A percentile compares a stretch with the other conserved stretches of the same genome.
These are phyloP conservation scores for Drosophila aldrichi DNA, from an alignment of 2,888 invertebrate species.

Conservation along the genomic window DNA sequence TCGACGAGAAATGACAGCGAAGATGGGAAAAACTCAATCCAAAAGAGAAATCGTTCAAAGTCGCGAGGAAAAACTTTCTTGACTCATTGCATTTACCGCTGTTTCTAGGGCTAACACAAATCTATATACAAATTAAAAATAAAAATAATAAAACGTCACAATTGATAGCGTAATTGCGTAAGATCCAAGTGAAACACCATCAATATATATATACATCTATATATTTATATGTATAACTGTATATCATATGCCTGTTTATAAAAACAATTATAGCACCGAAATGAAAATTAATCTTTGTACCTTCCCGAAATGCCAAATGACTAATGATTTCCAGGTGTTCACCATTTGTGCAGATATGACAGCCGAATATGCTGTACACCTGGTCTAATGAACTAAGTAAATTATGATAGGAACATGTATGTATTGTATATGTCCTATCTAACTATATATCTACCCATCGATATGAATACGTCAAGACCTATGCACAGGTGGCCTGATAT, in stretches of 20 bases:
- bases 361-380: slow-evolving; percentile 52
- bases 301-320: slow-evolving; percentile 43
- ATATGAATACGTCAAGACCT: slow-evolving; percentile 9
- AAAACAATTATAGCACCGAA: slow-evolving; percentile 21
- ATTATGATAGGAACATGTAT: slow-evolving; percentile 35
- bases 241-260: not conserved
- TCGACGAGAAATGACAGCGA: slow-evolving; percentile 2
- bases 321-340: slow-evolving; percentile 59
- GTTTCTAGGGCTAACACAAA: slow-evolving; percentile 14
- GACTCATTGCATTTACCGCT: slow-evolving; percentile 20
- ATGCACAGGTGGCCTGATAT: slow-evolving; percentile 45
- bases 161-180: slow-evolving; percentile 31
- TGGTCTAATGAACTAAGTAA: slow-evolving; percentile 44
- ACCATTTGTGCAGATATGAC: slow-evolving; percentile 25
- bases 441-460: slow-evolving; percentile 26
- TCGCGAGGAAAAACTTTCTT: slow-evolving; percentile 1
- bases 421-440: slow-evolving; percentile 12
- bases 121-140: not conserved
- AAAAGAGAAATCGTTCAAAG: slow-evolving; percentile 13
- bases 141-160: slow-evolving; percentile 27
- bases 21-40: slow-evolving; percentile 1
- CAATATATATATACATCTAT: not conserved
- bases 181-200: slow-evolving; percentile 16
- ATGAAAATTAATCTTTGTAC: slow-evolving; percentile 49
- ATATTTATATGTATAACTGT: not conserved